phyloP scores from a whole-genome alignment of 2,113 vertebrate genomes.

The Corythornis madagascariensis region DNA sequence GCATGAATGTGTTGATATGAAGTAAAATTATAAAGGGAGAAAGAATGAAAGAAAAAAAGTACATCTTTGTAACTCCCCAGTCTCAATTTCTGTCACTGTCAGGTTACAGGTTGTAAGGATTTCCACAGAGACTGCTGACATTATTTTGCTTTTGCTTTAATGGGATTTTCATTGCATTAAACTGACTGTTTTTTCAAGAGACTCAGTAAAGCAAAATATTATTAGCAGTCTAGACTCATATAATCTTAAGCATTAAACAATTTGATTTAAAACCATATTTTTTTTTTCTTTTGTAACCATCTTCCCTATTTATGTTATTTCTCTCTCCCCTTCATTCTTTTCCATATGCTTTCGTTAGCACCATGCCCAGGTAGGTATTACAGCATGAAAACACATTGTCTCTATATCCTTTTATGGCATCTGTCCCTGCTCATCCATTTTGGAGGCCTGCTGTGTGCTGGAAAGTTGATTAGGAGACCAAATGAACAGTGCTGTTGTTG shows the following conservation, averaged over 20 bases:
- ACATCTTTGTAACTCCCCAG: neutral
- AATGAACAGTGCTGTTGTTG: neutral
- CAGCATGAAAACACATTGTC: constrained; percentile 54
- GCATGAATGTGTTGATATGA: neutral
- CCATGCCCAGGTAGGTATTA: constrained; percentile 84
- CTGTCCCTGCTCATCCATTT: constrained; percentile 33
- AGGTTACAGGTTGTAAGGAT: neutral
- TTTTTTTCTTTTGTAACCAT: constrained; percentile 70
- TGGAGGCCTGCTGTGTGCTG: constrained; percentile 13
- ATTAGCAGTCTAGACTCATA: neutral
- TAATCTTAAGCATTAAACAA: neutral
- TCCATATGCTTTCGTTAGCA: constrained; percentile 77
- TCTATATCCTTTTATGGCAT: neutral
- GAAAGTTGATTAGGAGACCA: neutral
- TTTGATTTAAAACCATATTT: constrained; percentile 24
- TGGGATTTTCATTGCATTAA: neutral
- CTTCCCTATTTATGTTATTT: constrained; percentile 67
- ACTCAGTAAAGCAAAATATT: neutral
- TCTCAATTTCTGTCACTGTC: neutral
- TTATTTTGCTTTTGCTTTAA: neutral
- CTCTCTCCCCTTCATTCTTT: constrained; percentile 62
- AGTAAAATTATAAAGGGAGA: neutral
- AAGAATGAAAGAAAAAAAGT: neutral
- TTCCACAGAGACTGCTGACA: neutral
- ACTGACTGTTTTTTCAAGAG: neutral